phyloP scores from a whole-genome alignment of 1,140 invertebrate species.

The Papilio xuthus region DNA sequence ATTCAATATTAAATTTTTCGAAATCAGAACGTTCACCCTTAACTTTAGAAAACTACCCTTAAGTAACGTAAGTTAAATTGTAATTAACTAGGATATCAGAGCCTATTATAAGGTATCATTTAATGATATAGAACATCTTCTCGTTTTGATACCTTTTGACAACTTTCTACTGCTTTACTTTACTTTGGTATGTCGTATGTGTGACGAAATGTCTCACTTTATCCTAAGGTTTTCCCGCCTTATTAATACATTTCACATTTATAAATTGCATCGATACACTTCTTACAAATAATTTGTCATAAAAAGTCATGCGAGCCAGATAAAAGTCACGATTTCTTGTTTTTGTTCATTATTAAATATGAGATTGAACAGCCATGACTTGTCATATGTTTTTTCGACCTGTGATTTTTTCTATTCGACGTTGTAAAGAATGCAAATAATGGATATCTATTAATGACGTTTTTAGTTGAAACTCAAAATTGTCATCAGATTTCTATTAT shows the following conservation, averaged over 20 bases:
- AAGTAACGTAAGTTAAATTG: background rate
- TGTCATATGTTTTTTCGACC: background rate
- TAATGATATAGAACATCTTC: background rate
- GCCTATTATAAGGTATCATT: background rate
- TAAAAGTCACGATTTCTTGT: constrained; percentile 10
- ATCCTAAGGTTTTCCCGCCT: background rate
- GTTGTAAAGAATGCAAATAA: background rate
- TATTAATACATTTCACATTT: background rate
- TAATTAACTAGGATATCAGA: background rate
- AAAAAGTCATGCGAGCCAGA: background rate
- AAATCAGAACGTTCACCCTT: background rate
- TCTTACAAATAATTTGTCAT: background rate
- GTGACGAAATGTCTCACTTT: background rate
- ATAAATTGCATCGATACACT: background rate
- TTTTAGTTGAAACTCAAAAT: background rate
- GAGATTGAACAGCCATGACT: constrained; percentile 24
- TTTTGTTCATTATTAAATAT: constrained; percentile 13
- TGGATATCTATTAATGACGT: background rate
- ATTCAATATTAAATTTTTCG: background rate
- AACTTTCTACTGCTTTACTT: background rate
- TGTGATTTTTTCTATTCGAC: background rate
- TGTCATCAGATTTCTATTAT: background rate
- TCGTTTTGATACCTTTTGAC: background rate
- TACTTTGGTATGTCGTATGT: background rate
- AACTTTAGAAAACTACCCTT: background rate